phyloP scores from a whole-genome alignment of 2,888 invertebrate genomes.

The Bembecia ichneumoniformis region DNA sequence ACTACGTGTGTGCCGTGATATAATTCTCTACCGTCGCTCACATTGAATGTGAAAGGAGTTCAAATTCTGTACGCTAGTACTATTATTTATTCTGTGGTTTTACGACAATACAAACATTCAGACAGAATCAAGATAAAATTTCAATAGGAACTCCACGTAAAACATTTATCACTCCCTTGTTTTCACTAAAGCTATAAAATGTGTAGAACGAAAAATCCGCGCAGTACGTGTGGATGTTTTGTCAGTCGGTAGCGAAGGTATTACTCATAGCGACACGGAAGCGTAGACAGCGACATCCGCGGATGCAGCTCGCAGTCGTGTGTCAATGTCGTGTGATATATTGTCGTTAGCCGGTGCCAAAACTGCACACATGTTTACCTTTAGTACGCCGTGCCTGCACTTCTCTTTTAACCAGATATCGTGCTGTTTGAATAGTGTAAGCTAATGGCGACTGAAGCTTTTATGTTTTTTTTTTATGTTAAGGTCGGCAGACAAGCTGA shows the following conservation, averaged over 20 bases:
- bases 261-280: conserved; percentile 55
- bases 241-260: conserved; percentile 21
- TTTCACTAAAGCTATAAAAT: background rate
- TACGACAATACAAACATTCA: background rate
- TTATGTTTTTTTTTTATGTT: no score
- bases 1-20: no score
- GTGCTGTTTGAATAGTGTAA: no score
- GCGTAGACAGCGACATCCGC: conserved; percentile 53
- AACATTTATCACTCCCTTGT: background rate
- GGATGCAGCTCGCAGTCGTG: conserved; percentile 43
- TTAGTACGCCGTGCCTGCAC: background rate
- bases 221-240: conserved; percentile 18
- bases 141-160: background rate
- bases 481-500: no score
- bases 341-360: conserved; percentile 42
- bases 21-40: no score
- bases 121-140: background rate
- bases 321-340: conserved; percentile 56
- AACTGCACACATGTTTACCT: conserved; percentile 40
- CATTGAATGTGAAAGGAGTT: no score
- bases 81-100: no score
- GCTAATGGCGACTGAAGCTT: no score
- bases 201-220: background rate
- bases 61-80: no score
- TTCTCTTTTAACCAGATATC: background rate